Percentiles rank a stretch among this genome's conserved stretches.
Evolutionary conservation across 35 echinoderm and acorn worm species (phyloP).

Genomic region (Lytechinus pictus): DNA sequence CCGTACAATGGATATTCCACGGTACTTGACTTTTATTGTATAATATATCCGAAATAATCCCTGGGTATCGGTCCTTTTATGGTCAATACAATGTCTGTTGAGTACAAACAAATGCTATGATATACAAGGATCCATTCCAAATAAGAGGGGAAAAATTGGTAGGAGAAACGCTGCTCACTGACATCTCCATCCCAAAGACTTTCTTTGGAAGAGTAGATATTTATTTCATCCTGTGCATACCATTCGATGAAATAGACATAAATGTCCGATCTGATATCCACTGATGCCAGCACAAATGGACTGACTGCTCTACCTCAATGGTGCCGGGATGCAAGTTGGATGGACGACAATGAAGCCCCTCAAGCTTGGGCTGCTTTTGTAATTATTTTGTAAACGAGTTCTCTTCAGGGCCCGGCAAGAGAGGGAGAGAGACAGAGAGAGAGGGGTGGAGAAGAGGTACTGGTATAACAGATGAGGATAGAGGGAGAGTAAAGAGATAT

Average conservation of each 20-base stretch:
- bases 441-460: not conserved
- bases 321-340: not conserved
- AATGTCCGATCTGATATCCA: not conserved
- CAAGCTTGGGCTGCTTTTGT: constrained; percentile 28
- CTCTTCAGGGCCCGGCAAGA: not conserved
- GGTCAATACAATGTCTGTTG: not conserved
- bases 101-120: not conserved
- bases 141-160: not conserved
- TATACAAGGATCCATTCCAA: not conserved
- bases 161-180: not conserved
- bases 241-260: not conserved
- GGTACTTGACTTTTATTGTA: not conserved
- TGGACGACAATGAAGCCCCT: constrained; percentile 39
- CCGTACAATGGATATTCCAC: not conserved
- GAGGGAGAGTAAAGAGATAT: not conserved
- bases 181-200: not conserved
- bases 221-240: not conserved
- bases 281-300: not conserved
- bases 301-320: not conserved
- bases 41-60: not conserved
- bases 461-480: not conserved
- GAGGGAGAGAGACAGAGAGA: no score
- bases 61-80: not conserved
- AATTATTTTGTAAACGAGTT: constrained; percentile 39
- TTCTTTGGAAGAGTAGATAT: not conserved